A percentile compares a stretch with the other conserved stretches of the same genome.
Conservation (phyloP, 1,140 invertebrate genomes). For the Tetraneura akinire region DNA sequence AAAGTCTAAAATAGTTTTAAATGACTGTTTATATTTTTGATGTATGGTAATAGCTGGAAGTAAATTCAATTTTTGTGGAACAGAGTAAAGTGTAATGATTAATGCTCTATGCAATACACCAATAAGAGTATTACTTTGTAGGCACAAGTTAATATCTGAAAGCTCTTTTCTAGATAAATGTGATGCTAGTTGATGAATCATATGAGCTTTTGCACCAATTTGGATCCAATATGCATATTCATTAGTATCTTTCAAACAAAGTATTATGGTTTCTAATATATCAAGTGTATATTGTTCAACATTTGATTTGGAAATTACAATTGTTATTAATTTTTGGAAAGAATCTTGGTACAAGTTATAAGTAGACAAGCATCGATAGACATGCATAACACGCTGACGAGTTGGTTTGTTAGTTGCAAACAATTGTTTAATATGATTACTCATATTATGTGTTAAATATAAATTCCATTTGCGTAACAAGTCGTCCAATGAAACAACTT, state of each 20-base stretch:
- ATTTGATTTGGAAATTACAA: slow-evolving; percentile 14
- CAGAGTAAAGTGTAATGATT: slow-evolving; percentile 18
- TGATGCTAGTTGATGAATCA: neutral
- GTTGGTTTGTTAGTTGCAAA: slow-evolving; percentile 17
- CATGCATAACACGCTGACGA: neutral
- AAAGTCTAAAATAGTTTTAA: slow-evolving; percentile 45
- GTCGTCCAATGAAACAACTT: slow-evolving; percentile 1
- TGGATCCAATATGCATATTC: slow-evolving; percentile 17
- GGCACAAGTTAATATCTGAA: neutral
- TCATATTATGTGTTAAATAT: slow-evolving; percentile 18
- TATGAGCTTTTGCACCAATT: slow-evolving; percentile 3
- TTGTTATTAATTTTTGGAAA: slow-evolving; percentile 1
- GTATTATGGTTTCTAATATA: slow-evolving; percentile 25
- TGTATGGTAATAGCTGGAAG: neutral
- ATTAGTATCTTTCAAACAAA: slow-evolving; percentile 33
- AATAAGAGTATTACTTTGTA: neutral
- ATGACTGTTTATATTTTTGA: slow-evolving; percentile 36
- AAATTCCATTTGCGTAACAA: slow-evolving; percentile 17
- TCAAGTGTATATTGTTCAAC: slow-evolving; percentile 27
- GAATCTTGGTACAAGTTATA: slow-evolving; percentile 27
- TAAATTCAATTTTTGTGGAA: slow-evolving; percentile 20
- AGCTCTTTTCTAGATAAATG: neutral
- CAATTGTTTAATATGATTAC: slow-evolving; percentile 22
- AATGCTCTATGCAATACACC: slow-evolving; percentile 19
- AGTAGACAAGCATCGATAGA: slow-evolving; percentile 7